Conservation (phyloP, 2,797 vertebrate species). For the Pipistrellus nathusii region DNA sequence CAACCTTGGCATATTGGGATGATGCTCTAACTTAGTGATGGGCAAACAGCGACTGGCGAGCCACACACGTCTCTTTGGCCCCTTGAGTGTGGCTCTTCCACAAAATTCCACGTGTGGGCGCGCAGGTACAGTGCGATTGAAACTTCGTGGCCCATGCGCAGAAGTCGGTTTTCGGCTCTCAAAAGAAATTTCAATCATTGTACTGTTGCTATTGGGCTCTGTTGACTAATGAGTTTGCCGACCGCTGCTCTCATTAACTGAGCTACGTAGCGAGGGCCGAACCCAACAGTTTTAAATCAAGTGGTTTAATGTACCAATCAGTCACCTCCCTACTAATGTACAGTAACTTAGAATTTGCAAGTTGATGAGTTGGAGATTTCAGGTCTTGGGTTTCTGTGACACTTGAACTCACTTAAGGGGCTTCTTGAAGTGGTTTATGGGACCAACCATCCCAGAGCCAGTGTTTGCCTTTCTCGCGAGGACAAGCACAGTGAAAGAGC, state of each 20-base stretch:
- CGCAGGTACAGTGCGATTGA: too few relatives aligned
- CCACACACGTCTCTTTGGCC: too few relatives aligned
- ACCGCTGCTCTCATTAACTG: too few relatives aligned
- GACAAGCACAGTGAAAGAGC: background rate
- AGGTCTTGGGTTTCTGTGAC: background rate
- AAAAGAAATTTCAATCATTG: too few relatives aligned
- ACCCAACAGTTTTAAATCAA: background rate
- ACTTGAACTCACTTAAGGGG: background rate
- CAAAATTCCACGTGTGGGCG: too few relatives aligned
- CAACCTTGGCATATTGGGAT: background rate
- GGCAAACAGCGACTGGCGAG: too few relatives aligned
- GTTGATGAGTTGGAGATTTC: background rate
- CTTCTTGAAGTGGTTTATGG: conserved; percentile 8
- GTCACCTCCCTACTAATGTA: background rate
- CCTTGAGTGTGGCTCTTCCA: too few relatives aligned
- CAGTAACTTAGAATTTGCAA: background rate
- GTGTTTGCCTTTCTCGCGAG: background rate
- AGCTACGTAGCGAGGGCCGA: background rate
- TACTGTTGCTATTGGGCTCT: too few relatives aligned
- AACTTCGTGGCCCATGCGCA: too few relatives aligned
- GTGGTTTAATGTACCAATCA: background rate
- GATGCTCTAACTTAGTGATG: background rate
- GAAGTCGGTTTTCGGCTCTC: too few relatives aligned
- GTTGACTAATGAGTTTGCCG: too few relatives aligned
- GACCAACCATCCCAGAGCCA: background rate